Percentiles rank a stretch among this genome's conserved stretches.
phyloP scores from a whole-genome alignment of 2,888 invertebrate species.

The Tridacna crocea region DNA sequence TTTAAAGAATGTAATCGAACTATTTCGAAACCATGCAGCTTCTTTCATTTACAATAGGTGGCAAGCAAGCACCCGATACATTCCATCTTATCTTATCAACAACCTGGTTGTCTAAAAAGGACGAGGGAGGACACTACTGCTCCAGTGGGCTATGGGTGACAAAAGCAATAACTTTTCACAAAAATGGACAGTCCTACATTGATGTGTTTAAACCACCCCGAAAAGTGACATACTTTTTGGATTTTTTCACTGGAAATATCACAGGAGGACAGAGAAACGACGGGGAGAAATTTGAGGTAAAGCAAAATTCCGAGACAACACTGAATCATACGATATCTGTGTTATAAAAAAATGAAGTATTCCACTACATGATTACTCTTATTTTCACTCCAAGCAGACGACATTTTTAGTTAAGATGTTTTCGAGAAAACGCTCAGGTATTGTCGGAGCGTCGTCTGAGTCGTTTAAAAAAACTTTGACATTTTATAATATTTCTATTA shows the following conservation, averaged over 20 bases:
- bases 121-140: background rate
- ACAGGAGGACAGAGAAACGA: slow-evolving; percentile 61
- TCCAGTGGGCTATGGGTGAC: slow-evolving; percentile 61
- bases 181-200: slow-evolving; percentile 62
- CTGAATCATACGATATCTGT: no score
- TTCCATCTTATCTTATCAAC: slow-evolving; percentile 66
- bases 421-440: no score
- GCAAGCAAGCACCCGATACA: slow-evolving; percentile 63
- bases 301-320: background rate
- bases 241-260: slow-evolving; percentile 64
- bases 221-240: slow-evolving; percentile 68
- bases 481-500: no score
- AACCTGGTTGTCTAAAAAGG: slow-evolving; percentile 61
- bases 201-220: slow-evolving; percentile 67
- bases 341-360: no score
- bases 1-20: no score
- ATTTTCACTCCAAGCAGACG: no score
- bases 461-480: no score
- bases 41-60: slow-evolving; percentile 40
- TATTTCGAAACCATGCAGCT: no score
- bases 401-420: no score
- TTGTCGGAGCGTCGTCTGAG: no score
- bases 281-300: slow-evolving; percentile 33
- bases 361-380: no score
- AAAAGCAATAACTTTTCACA: slow-evolving; percentile 68